These are phyloP conservation scores for Halictus ligatus DNA, from an alignment of 2,888 invertebrate species.

Conservation along the genomic window DNA sequence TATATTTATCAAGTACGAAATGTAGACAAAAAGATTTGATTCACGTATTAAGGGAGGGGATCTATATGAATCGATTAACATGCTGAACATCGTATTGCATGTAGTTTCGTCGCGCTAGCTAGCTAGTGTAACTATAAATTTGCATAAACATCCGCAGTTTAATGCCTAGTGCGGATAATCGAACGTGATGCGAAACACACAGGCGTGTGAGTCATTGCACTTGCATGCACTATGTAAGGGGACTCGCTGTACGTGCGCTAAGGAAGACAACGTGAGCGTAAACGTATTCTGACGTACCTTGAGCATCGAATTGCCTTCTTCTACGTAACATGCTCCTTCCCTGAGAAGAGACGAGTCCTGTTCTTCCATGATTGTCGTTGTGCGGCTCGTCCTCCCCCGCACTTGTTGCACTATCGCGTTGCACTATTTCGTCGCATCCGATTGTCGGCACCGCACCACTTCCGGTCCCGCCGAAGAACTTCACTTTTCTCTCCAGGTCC, in stretches of 20 bases:
- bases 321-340: constrained; percentile 80
- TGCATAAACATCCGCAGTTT: neutral
- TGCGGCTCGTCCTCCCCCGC: constrained; percentile 82
- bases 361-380: constrained; percentile 75
- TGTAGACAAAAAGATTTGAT: neutral
- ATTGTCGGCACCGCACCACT: constrained; percentile 73
- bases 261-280: constrained; percentile 1
- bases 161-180: neutral
- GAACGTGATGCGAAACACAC: constrained; percentile 3
- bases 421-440: constrained; percentile 80
- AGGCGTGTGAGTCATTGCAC: constrained; percentile 3
- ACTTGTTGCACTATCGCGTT: constrained; percentile 83
- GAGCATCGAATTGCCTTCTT: constrained; percentile 82
- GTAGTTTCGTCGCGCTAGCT: neutral
- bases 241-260: neutral
- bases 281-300: constrained; percentile 74
- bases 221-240: constrained; percentile 5
- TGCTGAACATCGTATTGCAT: neutral
- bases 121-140: neutral
- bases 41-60: neutral
- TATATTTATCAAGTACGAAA: neutral
- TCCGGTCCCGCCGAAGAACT: constrained; percentile 78
- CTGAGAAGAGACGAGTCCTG: constrained; percentile 76
- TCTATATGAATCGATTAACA: neutral
- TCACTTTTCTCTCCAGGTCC: constrained; percentile 80